Evolutionary conservation across 2,113 vertebrate genomes (phyloP).

Genomic region (Kryptolebias marmoratus): DNA sequence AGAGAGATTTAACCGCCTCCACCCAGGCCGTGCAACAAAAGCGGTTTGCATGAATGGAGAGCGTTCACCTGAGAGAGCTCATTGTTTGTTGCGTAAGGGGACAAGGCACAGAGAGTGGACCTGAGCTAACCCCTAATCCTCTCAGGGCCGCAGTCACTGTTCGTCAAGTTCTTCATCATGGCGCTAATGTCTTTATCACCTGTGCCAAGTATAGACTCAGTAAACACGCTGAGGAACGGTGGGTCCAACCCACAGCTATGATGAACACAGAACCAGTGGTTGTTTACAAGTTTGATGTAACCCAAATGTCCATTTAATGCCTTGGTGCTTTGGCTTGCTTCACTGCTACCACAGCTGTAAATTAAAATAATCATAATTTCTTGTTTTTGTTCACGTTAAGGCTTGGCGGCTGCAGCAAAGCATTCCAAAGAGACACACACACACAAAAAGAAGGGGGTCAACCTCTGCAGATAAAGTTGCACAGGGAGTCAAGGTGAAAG

Average conservation of each 20-base stretch:
- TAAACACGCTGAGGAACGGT: conserved; percentile 31
- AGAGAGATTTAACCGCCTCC: not conserved
- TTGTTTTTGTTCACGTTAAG: not conserved
- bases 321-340: not conserved
- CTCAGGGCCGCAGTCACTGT: conserved; percentile 23
- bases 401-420: conserved; percentile 6
- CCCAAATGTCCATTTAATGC: not conserved
- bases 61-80: not conserved
- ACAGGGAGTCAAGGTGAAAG: conserved; percentile 49
- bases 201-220: conserved; percentile 25
- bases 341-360: not conserved
- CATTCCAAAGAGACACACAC: conserved; percentile 39
- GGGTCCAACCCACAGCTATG: conserved; percentile 25
- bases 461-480: conserved; percentile 44
- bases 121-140: conserved; percentile 39
- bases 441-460: conserved; percentile 18
- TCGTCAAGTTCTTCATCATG: conserved; percentile 21
- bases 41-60: not conserved
- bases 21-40: not conserved
- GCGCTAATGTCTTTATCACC: conserved; percentile 40
- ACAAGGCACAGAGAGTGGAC: conserved; percentile 21
- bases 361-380: not conserved
- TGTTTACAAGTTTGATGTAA: conserved; percentile 13
- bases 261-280: not conserved
- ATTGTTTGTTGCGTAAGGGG: conserved; percentile 28